A percentile compares a stretch with the other conserved stretches of the same genome.
Evolutionary conservation across 2,113 vertebrate species (phyloP).

Genomic region (Scophthalmus maximus): DNA sequence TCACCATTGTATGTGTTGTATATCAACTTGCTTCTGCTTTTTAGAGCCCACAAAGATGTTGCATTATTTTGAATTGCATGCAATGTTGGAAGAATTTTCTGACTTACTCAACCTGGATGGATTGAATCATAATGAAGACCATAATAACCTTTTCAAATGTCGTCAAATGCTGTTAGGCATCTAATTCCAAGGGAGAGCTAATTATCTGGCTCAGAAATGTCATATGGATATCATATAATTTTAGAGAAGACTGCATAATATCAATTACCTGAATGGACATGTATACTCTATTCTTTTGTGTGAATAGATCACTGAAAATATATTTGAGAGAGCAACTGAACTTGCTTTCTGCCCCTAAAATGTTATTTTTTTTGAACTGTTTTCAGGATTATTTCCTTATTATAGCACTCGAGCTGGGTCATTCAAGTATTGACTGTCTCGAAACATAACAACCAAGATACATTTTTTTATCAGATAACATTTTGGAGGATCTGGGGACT

Average conservation of each 20-base stretch:
- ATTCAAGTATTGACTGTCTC: neutral
- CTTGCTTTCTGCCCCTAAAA: neutral
- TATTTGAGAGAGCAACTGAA: neutral
- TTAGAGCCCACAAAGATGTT: neutral
- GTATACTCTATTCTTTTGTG: neutral
- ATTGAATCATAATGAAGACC: neutral
- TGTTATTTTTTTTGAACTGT: conserved; percentile 2
- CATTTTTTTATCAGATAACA: conserved; percentile 47
- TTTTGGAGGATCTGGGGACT: conserved; percentile 25
- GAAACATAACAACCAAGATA: conserved; percentile 26
- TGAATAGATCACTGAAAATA: neutral
- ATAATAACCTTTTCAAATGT: conserved; percentile 16
- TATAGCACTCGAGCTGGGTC: neutral
- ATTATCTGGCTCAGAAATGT: conserved; percentile 17
- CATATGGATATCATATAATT: neutral
- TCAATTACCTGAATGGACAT: neutral
- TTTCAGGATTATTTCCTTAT: conserved; percentile 30
- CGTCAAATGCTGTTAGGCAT: neutral
- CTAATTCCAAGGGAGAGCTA: conserved; percentile 4
- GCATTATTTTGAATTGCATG: neutral
- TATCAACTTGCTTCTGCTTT: neutral
- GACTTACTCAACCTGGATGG: conserved; percentile 2
- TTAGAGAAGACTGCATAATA: neutral
- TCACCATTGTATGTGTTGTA: neutral
- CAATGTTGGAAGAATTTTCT: no score